phyloP scores from a whole-genome alignment of 2,113 vertebrate genomes.

The Phalacrocorax brasilianus region DNA sequence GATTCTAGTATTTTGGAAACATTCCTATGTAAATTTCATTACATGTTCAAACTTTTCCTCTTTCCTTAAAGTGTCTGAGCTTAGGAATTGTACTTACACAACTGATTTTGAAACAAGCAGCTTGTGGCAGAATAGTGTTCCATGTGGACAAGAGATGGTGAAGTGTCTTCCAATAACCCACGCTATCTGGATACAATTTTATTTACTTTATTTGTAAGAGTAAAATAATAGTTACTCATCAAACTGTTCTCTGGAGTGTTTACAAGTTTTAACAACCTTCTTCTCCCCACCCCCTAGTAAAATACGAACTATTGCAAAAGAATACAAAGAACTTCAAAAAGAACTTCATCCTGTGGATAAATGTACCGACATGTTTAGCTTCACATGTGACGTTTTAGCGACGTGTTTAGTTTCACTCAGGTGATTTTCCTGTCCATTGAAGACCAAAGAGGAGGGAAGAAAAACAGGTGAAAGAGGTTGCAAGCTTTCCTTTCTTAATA shows the following conservation, averaged over 20 bases:
- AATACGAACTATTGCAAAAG: background rate
- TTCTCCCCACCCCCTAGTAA: background rate
- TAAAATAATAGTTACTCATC: background rate
- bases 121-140: background rate
- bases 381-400: background rate
- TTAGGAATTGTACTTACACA: background rate
- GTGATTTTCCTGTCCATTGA: background rate
- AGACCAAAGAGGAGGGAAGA: background rate
- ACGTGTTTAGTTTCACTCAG: background rate
- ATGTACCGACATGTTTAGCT: background rate
- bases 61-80: background rate
- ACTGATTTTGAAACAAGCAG: background rate
- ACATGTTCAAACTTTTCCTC: background rate
- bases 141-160: background rate
- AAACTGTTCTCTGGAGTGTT: background rate
- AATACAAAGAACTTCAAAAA: background rate
- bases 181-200: background rate
- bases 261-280: background rate
- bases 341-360: background rate
- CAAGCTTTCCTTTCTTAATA: background rate
- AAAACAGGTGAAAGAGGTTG: background rate
- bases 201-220: background rate
- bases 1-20: background rate
- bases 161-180: background rate
- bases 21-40: background rate